Evolutionary conservation across 2,888 invertebrate species (phyloP).

Genomic region (Thera britannica): DNA sequence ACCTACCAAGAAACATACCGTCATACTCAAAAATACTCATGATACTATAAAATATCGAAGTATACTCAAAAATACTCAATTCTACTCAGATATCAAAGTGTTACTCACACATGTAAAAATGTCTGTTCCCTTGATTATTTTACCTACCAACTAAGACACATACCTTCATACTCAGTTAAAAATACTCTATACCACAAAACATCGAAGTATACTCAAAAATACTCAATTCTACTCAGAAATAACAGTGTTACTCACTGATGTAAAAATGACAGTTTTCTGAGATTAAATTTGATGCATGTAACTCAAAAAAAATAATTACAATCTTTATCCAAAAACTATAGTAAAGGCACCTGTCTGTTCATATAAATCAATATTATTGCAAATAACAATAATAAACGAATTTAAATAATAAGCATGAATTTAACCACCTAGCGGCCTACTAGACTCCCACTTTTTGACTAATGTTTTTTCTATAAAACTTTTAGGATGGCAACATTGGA

Average conservation of each 20-base stretch:
- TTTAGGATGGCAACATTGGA: slow-evolving; percentile 27
- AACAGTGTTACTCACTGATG: neutral
- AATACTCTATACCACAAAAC: neutral
- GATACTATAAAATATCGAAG: too few species aligned
- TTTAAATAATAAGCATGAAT: slow-evolving; percentile 41
- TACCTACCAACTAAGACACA: too few species aligned
- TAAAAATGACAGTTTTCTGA: neutral
- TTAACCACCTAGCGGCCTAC: slow-evolving; percentile 42
- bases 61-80: too few species aligned
- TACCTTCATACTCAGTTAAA: neutral
- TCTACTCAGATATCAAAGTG: too few species aligned
- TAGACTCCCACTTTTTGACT: slow-evolving; percentile 37
- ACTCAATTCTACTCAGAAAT: neutral
- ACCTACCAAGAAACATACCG: too few species aligned
- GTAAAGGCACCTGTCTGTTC: neutral
- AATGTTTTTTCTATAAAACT: slow-evolving; percentile 32
- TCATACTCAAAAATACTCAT: too few species aligned
- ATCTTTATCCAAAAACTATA: neutral
- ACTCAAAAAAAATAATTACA: neutral
- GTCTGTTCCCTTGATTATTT: too few species aligned
- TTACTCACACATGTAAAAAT: too few species aligned
- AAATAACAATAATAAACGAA: slow-evolving; percentile 37
- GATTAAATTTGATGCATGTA: neutral
- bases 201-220: neutral
- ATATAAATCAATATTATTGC: slow-evolving; percentile 17